A percentile compares a stretch with the other conserved stretches of the same genome.
These are phyloP conservation scores for Epizoanthus illoricatus DNA, from an alignment of 92 coral and sea anemone species.

Conservation along the genomic window DNA sequence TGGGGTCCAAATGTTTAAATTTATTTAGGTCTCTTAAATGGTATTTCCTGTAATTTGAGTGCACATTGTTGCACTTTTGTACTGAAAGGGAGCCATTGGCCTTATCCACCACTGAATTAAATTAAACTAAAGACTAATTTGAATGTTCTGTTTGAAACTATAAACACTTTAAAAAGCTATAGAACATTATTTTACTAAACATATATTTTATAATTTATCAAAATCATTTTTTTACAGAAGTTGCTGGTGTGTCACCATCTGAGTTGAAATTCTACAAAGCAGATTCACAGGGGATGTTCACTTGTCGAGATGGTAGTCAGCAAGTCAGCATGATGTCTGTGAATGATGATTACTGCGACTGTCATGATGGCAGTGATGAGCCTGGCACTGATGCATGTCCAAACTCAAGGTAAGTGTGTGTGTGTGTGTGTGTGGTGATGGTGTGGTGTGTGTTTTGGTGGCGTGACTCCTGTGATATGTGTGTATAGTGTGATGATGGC, in stretches of 20 bases:
- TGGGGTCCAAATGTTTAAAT: too few relatives aligned
- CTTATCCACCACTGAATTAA: too few relatives aligned
- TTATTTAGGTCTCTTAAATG: too few relatives aligned
- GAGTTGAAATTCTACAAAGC: conserved; percentile 39
- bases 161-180: too few relatives aligned
- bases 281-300: conserved; percentile 44
- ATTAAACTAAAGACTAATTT: too few relatives aligned
- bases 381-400: conserved; percentile 72
- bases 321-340: conserved; percentile 46
- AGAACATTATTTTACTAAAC: too few relatives aligned
- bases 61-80: too few relatives aligned
- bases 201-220: too few relatives aligned
- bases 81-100: too few relatives aligned
- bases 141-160: too few relatives aligned
- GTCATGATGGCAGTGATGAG: conserved; percentile 66
- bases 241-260: conserved; percentile 52
- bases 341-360: conserved; percentile 69
- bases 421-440: background rate
- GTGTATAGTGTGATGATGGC: too few relatives aligned
- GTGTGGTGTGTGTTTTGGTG: background rate
- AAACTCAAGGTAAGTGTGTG: conserved; percentile 40
- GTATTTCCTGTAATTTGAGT: too few relatives aligned
- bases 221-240: background rate
- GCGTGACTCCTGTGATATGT: background rate
- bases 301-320: conserved; percentile 52